A percentile compares a stretch with the other conserved stretches of the same genome.
Evolutionary conservation across 1,140 invertebrate genomes (phyloP).

Genomic region (Condylostylus longicornis): DNA sequence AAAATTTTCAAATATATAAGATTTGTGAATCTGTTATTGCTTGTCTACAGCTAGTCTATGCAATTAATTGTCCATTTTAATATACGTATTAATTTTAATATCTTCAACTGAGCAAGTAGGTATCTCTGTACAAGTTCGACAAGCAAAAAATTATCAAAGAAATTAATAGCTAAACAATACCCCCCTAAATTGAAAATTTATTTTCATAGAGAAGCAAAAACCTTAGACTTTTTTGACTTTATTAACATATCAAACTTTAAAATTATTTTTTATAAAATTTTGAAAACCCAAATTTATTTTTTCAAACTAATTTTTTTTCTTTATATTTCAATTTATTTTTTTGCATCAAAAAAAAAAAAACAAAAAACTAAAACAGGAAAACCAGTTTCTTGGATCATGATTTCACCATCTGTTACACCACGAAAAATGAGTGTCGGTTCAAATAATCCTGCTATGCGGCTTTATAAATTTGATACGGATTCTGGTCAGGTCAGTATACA

Average conservation of each 20-base stretch:
- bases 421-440: slow-evolving; percentile 50
- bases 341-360: too few relatives aligned
- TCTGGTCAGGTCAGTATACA: slow-evolving; percentile 54
- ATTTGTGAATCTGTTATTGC: too few relatives aligned
- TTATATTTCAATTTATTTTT: slow-evolving; percentile 1
- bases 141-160: too few relatives aligned
- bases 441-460: slow-evolving; percentile 76
- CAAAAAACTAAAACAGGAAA: too few relatives aligned
- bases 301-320: not conserved
- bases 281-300: not conserved
- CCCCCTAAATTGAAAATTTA: too few relatives aligned
- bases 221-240: not conserved
- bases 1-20: too few relatives aligned
- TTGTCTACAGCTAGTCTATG: too few relatives aligned
- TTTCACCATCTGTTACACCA: slow-evolving; percentile 75
- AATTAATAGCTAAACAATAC: too few relatives aligned
- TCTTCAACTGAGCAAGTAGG: not conserved
- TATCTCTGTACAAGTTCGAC: not conserved
- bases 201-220: too few relatives aligned
- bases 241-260: not conserved
- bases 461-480: slow-evolving; percentile 76
- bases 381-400: slow-evolving; percentile 68
- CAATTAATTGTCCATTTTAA: too few relatives aligned
- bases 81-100: not conserved
- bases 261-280: not conserved